Base-by-base conservation (phyloP, 2,113 vertebrate genomes). In the Ictidomys tridecemlineatus region DNA sequence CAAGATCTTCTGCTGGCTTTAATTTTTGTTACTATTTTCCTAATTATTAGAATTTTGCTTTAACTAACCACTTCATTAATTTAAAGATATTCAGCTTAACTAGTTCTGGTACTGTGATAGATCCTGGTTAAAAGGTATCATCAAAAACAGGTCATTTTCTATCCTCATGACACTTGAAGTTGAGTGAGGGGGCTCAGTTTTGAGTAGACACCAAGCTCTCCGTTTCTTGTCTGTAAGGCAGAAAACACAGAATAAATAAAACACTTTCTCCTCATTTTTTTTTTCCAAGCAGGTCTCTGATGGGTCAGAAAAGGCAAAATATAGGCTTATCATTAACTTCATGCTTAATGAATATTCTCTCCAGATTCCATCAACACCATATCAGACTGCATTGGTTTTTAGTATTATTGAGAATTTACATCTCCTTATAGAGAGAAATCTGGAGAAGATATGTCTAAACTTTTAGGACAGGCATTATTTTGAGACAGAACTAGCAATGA, bases 371-470 rank as follows among this genome's bases (percentile, higher is more conserved):
- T 30, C 87, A 95, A 93, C 4, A 93, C 12, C 18, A 30, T 72
- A 32, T 76, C 37, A 76, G 5, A 70, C 26, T 58, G n/a, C 22
- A 80, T 9, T 6, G 30, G 26, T 77, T 96, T 92, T 70, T 39
- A 77, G 28, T 84, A 67, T 85, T 93, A 86, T 72, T 96, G 79
- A 93, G 45, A 92, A 28, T 83, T 91, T 93, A 22, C 4, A 30
- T 91, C 70, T 93, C 39, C 17, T 92, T 58, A 67, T 80, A 92
- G 12, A 84, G 30, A 61, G 20, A 96, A 96, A 82, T 77, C 24
- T 73, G 51, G 34, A 92, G n/a, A 88, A 53, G 4, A 92, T 76
- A 63, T 67, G 22, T 63, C 72, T 84, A 89, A 95, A 61, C 32
- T 20, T 67, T 1, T 45, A 79, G 79, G 39, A 92, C 28, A 89